Evolutionary conservation across 2,113 vertebrate genomes (phyloP), one percentile per base, ranked within the genome.

Genomic region (Scolopax mira): DNA sequence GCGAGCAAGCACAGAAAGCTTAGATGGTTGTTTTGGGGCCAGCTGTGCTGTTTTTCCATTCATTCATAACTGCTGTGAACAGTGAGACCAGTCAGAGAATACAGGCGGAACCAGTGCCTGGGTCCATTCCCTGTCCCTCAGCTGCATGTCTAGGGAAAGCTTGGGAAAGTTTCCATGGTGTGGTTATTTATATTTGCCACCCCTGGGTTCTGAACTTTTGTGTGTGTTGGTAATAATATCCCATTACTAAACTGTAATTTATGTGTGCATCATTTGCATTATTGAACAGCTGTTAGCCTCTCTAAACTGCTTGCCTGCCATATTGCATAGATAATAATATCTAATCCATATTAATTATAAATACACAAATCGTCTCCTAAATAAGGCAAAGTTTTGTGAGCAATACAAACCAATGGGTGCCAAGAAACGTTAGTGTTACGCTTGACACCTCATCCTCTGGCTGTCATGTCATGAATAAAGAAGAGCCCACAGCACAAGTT

Each of bases 301-400:
- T 96, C 91, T 90, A 91, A 97, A 97, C 96, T 90, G 97, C 96
- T 93, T 93, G 89, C 96, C 96, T 97, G 93, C 96, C 94, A 97
- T 95, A 96, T 93, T 97, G 94, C 91, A 88, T 92, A 88, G 97
- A 97, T 98, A 97, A 98, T 95, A 97, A 97, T 97, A 96, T 95
- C 97, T 97, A 97, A 98, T 98, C 97, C 95, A 94, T 97, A 98
- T 97, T 98, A 98, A 98, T 98, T 98, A 97, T 94, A 97, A 98
- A 98, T 95, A 95, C 92, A 97, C 97, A 97, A 95, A 90, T 90
- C 71, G 52, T 89, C 73, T 97, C 92, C 97, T 97, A 97, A 98
- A 96, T 94, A 96, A 94, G 88, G 88, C 88, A 77, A 94, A 96
- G 83, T 92, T 96, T 96, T 91, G 95, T 21, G 87, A 94, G 88